Evolutionary conservation across 2,888 invertebrate genomes (phyloP).

Genomic region (Lepidochitona cinerea): DNA sequence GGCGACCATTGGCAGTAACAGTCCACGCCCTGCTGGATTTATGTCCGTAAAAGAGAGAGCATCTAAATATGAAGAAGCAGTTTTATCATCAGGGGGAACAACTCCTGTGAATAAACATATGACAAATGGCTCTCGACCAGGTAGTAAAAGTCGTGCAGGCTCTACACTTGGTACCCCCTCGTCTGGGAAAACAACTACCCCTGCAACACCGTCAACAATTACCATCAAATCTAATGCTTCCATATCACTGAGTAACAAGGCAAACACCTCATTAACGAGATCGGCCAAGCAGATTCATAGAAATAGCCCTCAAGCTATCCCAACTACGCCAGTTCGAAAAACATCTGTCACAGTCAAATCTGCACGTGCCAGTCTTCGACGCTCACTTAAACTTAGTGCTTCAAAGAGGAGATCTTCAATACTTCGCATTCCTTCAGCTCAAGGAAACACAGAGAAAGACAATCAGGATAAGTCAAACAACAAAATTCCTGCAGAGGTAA

Average conservation of each 20-base stretch:
- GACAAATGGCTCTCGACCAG: too few species aligned
- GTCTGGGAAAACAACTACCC: constrained; percentile 1
- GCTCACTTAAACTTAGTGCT: neutral
- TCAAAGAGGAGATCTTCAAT: neutral
- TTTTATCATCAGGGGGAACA: neutral
- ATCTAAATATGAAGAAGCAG: neutral
- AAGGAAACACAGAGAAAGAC: too few species aligned
- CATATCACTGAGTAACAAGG: neutral
- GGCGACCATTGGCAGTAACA: neutral
- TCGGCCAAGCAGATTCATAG: neutral
- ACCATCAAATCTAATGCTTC: neutral
- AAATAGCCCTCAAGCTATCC: neutral
- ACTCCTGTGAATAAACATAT: neutral
- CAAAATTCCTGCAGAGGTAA: too few species aligned
- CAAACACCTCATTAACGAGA: neutral
- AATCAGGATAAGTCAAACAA: too few species aligned
- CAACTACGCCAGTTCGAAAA: neutral
- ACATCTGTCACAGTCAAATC: neutral
- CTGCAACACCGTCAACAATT: constrained; percentile 13
- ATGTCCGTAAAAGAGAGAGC: constrained; percentile 1
- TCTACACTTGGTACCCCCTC: neutral
- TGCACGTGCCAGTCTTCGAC: neutral
- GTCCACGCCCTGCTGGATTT: neutral
- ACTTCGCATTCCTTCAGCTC: neutral
- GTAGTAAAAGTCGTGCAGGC: neutral